These are phyloP conservation scores for Pipistrellus pipistrellus DNA, from an alignment of 2,797 vertebrate species.

Conservation along the genomic window DNA sequence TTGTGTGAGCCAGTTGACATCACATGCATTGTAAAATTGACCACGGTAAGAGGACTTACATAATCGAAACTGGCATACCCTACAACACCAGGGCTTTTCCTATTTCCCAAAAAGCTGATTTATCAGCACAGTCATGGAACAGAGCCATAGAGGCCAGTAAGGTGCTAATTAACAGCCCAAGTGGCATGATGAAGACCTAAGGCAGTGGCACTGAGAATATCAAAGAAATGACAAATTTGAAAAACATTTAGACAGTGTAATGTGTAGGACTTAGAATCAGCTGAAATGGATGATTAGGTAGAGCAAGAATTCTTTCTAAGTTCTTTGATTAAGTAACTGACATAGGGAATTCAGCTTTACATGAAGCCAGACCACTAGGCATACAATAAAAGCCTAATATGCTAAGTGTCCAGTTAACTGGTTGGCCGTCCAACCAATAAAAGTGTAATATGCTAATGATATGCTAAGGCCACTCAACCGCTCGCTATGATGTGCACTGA, in stretches of 20 bases:
- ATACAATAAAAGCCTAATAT: too few relatives aligned
- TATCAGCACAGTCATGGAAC: not conserved
- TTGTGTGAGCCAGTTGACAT: not conserved
- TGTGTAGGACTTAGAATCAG: not conserved
- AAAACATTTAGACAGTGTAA: constrained; percentile 22
- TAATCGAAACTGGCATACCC: not conserved
- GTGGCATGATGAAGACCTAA: too few relatives aligned
- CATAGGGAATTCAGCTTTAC: constrained; percentile 7
- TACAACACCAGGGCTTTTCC: constrained; percentile 24
- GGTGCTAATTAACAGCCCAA: not conserved
- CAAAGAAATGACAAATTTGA: constrained; percentile 5
- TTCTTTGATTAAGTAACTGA: constrained; percentile 21
- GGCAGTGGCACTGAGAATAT: not conserved
- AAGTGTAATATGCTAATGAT: too few relatives aligned
- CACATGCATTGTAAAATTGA: constrained; percentile 15
- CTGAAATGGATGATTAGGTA: constrained; percentile 25
- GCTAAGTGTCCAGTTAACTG: too few relatives aligned
- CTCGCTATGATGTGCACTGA: too few relatives aligned
- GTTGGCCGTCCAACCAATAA: too few relatives aligned
- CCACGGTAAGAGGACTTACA: not conserved
- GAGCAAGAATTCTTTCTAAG: constrained; percentile 20
- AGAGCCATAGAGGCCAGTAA: not conserved
- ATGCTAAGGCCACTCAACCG: too few relatives aligned
- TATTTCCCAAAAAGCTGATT: constrained; percentile 41
- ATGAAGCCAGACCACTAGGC: not conserved